Conservation (phyloP, 2,113 vertebrate species). For the Cairina moschata region DNA sequence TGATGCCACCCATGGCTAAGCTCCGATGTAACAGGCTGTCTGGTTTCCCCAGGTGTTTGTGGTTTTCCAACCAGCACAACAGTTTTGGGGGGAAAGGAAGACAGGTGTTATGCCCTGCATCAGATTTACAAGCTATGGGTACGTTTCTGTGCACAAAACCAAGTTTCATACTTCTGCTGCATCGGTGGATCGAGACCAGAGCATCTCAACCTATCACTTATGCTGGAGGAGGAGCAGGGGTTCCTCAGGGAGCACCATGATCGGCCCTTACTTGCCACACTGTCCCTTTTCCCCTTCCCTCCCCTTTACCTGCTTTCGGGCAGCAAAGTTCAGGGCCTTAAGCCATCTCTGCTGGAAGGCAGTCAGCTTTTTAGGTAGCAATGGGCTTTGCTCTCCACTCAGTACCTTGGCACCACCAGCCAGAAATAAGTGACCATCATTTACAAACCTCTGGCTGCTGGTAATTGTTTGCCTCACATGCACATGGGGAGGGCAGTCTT, state of each 20-base stretch:
- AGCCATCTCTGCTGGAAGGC: not conserved
- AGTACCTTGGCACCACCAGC: not conserved
- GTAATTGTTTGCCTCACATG: not conserved
- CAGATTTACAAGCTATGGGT: not conserved
- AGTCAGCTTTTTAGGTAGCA: not conserved
- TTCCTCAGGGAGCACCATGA: not conserved
- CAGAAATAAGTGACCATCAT: not conserved
- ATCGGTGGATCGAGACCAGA: not conserved
- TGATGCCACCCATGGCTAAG: fast-evolving
- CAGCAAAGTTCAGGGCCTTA: not conserved
- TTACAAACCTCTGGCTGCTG: not conserved
- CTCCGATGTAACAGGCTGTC: not conserved
- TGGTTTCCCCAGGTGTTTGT: not conserved
- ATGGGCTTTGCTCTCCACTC: not conserved
- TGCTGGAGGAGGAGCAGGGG: not conserved
- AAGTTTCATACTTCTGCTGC: not conserved
- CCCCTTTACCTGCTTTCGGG: not conserved
- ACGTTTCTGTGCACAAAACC: not conserved
- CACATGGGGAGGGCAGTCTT: not conserved
- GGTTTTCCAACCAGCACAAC: not conserved
- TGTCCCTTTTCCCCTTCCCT: not conserved
- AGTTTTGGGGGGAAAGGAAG: not conserved
- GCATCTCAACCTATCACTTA: not conserved
- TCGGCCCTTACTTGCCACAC: not conserved
- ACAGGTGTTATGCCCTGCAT: fast-evolving